A percentile compares a stretch with the other conserved stretches of the same genome.
phyloP scores from a whole-genome alignment of 2,888 invertebrate species.

The Allophyes oxyacanthae region DNA sequence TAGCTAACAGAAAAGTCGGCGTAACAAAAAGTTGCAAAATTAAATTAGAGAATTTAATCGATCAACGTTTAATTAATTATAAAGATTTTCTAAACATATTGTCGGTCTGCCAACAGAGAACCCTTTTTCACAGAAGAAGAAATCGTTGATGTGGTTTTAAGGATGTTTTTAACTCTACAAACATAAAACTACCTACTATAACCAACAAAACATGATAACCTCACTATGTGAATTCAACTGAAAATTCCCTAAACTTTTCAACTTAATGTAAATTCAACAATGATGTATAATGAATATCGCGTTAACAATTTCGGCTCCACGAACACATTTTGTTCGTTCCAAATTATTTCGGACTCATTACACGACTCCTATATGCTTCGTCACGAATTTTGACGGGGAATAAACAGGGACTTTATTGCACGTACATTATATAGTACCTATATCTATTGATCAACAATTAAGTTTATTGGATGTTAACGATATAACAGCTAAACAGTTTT shows the following conservation, averaged over 20 bases:
- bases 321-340: constrained; percentile 27
- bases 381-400: constrained; percentile 30
- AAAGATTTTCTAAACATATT: no score
- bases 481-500: constrained; percentile 4
- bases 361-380: constrained; percentile 18
- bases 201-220: constrained; percentile 11
- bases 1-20: no score
- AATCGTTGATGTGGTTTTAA: no score
- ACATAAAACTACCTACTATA: constrained; percentile 5
- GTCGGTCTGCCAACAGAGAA: no score
- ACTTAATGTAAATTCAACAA: constrained; percentile 43
- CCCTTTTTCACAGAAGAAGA: no score
- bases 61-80: no score
- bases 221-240: constrained; percentile 15
- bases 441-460: constrained; percentile 10
- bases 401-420: neutral
- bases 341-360: constrained; percentile 46
- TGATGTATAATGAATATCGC: constrained; percentile 36
- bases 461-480: constrained; percentile 7
- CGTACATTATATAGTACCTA: constrained; percentile 3
- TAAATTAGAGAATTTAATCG: no score
- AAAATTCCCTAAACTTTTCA: constrained; percentile 32
- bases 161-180: constrained; percentile 8
- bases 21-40: no score
- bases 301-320: constrained; percentile 36